Conservation (phyloP, 1,140 invertebrate genomes). For the Ditylenchus dipsaci region DNA sequence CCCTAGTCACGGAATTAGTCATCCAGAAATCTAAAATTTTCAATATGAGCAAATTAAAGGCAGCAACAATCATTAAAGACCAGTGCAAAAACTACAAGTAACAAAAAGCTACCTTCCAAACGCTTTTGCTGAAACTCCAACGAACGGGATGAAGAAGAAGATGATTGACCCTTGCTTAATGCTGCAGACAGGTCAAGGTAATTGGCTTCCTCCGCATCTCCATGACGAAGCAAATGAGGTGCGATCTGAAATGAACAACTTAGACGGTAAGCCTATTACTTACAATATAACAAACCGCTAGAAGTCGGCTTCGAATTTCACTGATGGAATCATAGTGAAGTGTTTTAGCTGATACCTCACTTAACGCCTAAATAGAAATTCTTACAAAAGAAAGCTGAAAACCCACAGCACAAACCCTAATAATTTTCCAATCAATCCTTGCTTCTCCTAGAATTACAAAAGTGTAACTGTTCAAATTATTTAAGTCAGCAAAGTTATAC, state of each 20-base stretch:
- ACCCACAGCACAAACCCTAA: constrained; percentile 62
- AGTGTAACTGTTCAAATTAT: constrained; percentile 72
- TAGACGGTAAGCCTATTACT: neutral
- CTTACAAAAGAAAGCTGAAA: too few relatives aligned
- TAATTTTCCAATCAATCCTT: constrained; percentile 96
- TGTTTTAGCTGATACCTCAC: constrained; percentile 74
- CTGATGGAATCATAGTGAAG: constrained; percentile 84
- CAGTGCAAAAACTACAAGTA: constrained; percentile 59
- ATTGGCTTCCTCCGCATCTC: constrained; percentile 75
- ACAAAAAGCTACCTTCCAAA: constrained; percentile 62
- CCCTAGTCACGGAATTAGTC: constrained; percentile 89
- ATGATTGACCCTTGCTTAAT: constrained; percentile 56
- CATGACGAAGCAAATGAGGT: constrained; percentile 80
- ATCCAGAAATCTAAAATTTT: constrained; percentile 91
- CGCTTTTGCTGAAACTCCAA: neutral
- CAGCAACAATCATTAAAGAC: neutral
- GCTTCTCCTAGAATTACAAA: constrained; percentile 87
- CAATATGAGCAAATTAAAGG: constrained; percentile 59
- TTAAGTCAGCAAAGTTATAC: neutral
- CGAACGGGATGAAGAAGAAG: neutral
- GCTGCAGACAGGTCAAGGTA: constrained; percentile 71
- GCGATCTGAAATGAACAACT: constrained; percentile 64
- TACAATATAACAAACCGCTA: constrained; percentile 62
- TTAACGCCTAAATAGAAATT: constrained; percentile 67
- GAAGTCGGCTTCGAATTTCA: constrained; percentile 76